A percentile compares a stretch with the other conserved stretches of the same genome.
phyloP scores from a whole-genome alignment of 2,797 vertebrate genomes.

The Manis crassicaudata region DNA sequence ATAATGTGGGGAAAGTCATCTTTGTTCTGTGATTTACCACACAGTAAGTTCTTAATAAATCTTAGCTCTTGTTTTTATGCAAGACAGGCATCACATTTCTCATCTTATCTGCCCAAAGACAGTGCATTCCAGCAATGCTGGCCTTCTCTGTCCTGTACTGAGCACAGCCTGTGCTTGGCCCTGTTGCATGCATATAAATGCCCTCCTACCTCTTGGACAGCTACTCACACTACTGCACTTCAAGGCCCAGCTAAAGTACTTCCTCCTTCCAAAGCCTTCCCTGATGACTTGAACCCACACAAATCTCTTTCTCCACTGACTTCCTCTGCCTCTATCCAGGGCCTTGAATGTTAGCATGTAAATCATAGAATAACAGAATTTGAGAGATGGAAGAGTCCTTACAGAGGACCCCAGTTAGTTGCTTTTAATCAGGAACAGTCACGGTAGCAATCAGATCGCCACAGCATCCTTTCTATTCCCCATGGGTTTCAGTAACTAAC shows the following conservation, averaged over 20 bases:
- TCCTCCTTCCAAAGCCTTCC: conserved; percentile 40
- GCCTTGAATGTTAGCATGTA: neutral
- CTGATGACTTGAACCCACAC: conserved; percentile 38
- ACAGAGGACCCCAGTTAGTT: neutral
- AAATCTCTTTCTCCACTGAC: neutral
- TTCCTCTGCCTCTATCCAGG: conserved; percentile 53
- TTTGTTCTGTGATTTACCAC: neutral
- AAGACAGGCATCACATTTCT: neutral
- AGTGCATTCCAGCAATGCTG: neutral
- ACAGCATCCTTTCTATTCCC: accelerated
- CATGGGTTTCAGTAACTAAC: accelerated
- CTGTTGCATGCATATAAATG: neutral
- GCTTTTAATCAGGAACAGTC: neutral
- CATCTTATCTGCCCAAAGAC: conserved; percentile 7
- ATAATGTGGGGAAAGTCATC: neutral
- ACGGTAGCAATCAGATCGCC: neutral
- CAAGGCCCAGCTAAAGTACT: neutral
- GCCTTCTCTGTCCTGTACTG: conserved; percentile 8
- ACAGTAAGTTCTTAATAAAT: neutral
- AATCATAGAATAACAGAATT: neutral
- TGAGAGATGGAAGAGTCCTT: neutral
- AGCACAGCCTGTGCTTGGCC: conserved; percentile 43
- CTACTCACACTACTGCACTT: neutral
- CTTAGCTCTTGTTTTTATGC: neutral
- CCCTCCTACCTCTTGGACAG: conserved; percentile 56